Base-by-base conservation (phyloP, 2,113 vertebrate species). In the Meriones unguiculatus region DNA sequence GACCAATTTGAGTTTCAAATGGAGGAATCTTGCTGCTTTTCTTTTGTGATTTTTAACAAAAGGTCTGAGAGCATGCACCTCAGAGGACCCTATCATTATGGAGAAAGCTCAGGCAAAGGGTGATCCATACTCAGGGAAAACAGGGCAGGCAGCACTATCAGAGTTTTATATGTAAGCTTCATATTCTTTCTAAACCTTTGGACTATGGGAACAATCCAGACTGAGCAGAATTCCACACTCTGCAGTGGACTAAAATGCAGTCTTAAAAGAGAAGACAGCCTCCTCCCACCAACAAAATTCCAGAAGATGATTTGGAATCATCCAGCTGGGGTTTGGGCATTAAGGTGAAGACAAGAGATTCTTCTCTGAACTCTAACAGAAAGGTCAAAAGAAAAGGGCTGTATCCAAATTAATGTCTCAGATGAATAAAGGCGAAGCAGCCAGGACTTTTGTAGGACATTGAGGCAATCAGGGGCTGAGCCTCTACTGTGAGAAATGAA, bases 351-450 rank as follows among this genome's bases (percentile, higher is more conserved):
- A 91, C 69, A 97, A 97, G 67, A 87, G 88, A 86, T 95, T 95
- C 72, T 91, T 70, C 77, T 89, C 81, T 95, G 93, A 96, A 96
- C 67, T 89, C 64, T 92, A 96, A 92, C 35, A 78, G 69, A 95
- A 95, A 96, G 95, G 87, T 95, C 90, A 96, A 69, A 87, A 85
- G 46, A 88, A 52, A 92, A 93, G 0, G 59, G 52, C 54, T 88
- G 81, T 32, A 90, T 96, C 80, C 92, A 95, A 96, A 93, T 92
- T 75, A 90, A 72, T 81, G 64, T 65, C 64, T 59, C 57, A 97
- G 77, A 90, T 70, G 46, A 95, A 93, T 87, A 96, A 96, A 97
- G 92, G 17, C 54, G 81, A 97, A 96, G 87, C 78, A 96, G 81
- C 95, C 95, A 89, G 87, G 50, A 38, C 30, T 91, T 95, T 94